Base-by-base conservation (phyloP, 2,113 vertebrate species). In the Laterallus jamaicensis region DNA sequence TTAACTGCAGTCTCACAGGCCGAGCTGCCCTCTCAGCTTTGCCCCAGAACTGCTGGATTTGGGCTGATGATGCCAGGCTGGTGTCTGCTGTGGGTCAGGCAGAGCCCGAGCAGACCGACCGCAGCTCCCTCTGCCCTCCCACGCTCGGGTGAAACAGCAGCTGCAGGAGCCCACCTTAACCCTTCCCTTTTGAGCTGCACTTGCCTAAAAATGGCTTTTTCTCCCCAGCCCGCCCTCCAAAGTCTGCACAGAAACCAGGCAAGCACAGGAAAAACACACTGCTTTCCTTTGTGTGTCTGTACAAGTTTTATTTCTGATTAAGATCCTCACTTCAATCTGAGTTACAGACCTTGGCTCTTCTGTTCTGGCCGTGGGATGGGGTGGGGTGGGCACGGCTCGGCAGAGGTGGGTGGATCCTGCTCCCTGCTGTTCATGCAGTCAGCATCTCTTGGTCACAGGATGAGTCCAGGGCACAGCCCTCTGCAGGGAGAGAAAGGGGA, bases 361-460 rank as follows among this genome's bases (percentile, higher is more conserved):
- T 58, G 17, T 40, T 50, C 26, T 19, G 2, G 1, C 49, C 44
- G 6, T 2, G 21, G 7, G 35, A 7, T 35, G 35, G 35, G 6
- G 10, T 0, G 0, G 28, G 47, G 70, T 86, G 39, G 58, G n/a
- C 13, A 1, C 9, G 1, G 18, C 15, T 20, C 0, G 8, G 9
- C 2, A 37, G 70, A 11, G 35, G 35, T 35, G 18, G 2, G 1
- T 0, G 63, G 56, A 11, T 87, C 66, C 52, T 9, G 55, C 1
- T 49, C 9, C 0, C 3, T 50, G 5, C 9, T 42, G 5, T 44
- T 73, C 96, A 97, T 2, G 73, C 86, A 7, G 96, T 44, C 39
- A 82, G 82, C 74, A 40, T 58, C 37, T 97, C 97, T 75, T 90
- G 97, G 29, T 97, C 95, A 2, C 97, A 97, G 28, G 91, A 85